Base-by-base conservation (phyloP, 1,140 invertebrate species). In the Hesperophylax magnus region DNA sequence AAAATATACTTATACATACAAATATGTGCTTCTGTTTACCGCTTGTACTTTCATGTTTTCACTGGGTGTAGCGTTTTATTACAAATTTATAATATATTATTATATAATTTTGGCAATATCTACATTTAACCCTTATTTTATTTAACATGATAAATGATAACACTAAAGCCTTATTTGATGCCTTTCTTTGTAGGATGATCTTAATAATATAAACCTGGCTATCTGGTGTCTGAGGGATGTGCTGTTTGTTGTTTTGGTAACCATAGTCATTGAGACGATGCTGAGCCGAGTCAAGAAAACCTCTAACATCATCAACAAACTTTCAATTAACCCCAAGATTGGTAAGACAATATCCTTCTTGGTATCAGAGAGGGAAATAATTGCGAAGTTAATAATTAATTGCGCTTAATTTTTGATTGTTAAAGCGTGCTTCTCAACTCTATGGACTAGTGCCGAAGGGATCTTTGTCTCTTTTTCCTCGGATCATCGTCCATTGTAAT, bases 251-350 rank as follows among this genome's bases (percentile, higher is more conserved):
- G 56, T 72, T 17, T 56, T 81, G 22, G 79, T 84, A 18, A 84
- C 82, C 15, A 63, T 81, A 2, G 63, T 71, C 0, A 81, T 76
- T 7, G 82, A 84, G 53, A 52, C 31, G n/a, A 63, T 84, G 31
- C 72, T 81, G 47, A 76, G 79, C 20, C 79, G 67, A 72, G 77
- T 81, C 2, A 84, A 81, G 63, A 81, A 81, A 9, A 84, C 77
- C 14, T 79, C 79, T 7, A 80, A 84, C 56, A 81, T 84, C 15
- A 77, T 84, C 52, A 84, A 84, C 27, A 84, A 84, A 31, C 61
- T 84, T 27, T 81, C 82, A 3, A 84, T 84, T 7, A 81, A 80
- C 47, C 78, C 82, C 17, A 81, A 78, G 63, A 76, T 84, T 39
- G 82, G 82, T 84, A 39, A 78, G 65, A 47, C 24, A 15, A n/a